Base-by-base conservation (phyloP, 2,888 invertebrate species). In the Malthinus flaveolus region DNA sequence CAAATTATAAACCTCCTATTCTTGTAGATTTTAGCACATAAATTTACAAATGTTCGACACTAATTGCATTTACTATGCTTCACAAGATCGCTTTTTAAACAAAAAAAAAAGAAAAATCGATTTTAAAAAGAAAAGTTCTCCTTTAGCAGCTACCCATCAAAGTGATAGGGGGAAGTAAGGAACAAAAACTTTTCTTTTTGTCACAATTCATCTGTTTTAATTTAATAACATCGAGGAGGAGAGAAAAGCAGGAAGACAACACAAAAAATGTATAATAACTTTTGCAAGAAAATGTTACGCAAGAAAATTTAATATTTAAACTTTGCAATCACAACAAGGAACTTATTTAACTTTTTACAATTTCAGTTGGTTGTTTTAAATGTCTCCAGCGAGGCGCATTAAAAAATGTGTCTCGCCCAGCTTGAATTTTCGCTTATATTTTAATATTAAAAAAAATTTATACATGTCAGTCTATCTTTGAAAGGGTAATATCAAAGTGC, bases 311-410 rank as follows among this genome's bases (percentile, higher is more conserved):
- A 57, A 61, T 61, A 56, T 57, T 56, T 56, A 61, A 61, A 61
- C 56, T 61, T 57, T 61, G 42, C 49, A 61, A 49, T 49, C 13
- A 42, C 13, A 53, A 52, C 52, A 50, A 53, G 61, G 53, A 61
- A 61, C 61, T 56, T 61, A 61, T 61, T 56, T 61, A 61, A 61
- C 61, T 61, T 61, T 61, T 61, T 61, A 61, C 53, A 61, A 61
- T 61, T 56, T 49, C 50, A 60, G 39, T 61, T 57, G 56, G 56
- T 61, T 61, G 53, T 57, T 59, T 61, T 61, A 61, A 61, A 61
- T 61, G 56, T 61, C 56, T 56, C 61, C 61, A 48, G 51, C 61
- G 61, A 61, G 61, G 56, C 56, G 45, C 56, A 61, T 61, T 61
- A 56, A 61, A 52, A 57, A 56, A 56, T 53, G 46, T 56, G 56